Evolutionary conservation across 2,797 vertebrate genomes (phyloP).

Genomic region (Epinephelus coioides): DNA sequence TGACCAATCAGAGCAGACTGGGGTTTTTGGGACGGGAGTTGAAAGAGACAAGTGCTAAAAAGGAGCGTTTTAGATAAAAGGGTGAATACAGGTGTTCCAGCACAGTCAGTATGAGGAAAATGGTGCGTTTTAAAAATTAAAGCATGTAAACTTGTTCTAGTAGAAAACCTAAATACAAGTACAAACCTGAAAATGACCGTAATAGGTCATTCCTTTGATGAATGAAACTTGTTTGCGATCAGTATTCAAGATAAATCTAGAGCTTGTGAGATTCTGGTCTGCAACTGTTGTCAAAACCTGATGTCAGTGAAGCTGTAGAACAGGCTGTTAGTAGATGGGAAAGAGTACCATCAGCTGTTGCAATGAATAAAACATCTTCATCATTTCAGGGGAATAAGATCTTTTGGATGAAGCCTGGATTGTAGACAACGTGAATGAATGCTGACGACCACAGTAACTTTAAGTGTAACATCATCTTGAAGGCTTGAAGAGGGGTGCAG

Average conservation of each 20-base stretch:
- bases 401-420: constrained; percentile 34
- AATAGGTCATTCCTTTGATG: constrained; percentile 5
- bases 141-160: too few species aligned
- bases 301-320: constrained; percentile 44
- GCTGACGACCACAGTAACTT: constrained; percentile 15
- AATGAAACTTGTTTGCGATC: constrained; percentile 34
- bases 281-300: constrained; percentile 55
- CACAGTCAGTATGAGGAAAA: too few species aligned
- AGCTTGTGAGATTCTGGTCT: constrained; percentile 49
- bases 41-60: too few species aligned
- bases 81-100: too few species aligned
- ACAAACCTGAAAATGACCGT: too few species aligned
- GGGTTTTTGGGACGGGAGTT: too few species aligned
- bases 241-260: constrained; percentile 30
- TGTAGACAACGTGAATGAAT: constrained; percentile 13
- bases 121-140: too few species aligned
- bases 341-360: constrained; percentile 52
- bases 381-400: constrained; percentile 43
- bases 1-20: too few species aligned
- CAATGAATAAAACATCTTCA: constrained; percentile 60
- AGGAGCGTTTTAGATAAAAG: too few species aligned
- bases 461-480: constrained; percentile 7
- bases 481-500: background rate
- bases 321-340: constrained; percentile 48
- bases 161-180: too few species aligned